Conservation (phyloP, 1,140 invertebrate genomes). For the Leptinotarsa texana region DNA sequence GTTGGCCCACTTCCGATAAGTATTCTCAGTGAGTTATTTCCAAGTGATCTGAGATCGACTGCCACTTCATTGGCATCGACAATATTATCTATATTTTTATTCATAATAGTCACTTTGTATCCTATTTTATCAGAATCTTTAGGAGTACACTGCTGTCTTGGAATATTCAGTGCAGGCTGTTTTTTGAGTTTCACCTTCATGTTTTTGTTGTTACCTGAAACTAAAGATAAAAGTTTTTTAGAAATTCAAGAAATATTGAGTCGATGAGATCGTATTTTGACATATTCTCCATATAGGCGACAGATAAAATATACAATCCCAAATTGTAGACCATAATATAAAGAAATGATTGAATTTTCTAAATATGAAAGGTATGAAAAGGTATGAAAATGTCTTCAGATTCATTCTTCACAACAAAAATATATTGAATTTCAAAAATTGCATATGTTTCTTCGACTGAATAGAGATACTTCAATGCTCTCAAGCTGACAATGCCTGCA, state of each 20-base stretch:
- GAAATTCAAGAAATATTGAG: constrained; percentile 2
- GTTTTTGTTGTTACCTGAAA: constrained; percentile 13
- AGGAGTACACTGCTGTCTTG: constrained; percentile 6
- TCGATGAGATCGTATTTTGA: background rate
- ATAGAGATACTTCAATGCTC: too few relatives aligned
- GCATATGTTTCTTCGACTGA: too few relatives aligned
- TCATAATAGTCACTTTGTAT: background rate
- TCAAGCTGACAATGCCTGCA: too few relatives aligned
- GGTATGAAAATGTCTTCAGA: too few relatives aligned
- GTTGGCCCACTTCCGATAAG: constrained; percentile 8
- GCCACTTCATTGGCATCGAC: background rate
- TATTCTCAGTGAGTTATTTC: background rate
- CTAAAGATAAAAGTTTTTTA: constrained; percentile 1
- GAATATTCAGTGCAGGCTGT: background rate
- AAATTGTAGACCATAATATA: too few relatives aligned
- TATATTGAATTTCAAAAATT: too few relatives aligned
- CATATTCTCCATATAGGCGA: too few relatives aligned
- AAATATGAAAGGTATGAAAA: too few relatives aligned
- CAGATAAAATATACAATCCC: too few relatives aligned
- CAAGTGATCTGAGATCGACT: background rate
- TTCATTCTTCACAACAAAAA: too few relatives aligned
- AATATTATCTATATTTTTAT: background rate
- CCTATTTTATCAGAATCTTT: background rate
- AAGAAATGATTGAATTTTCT: too few relatives aligned
- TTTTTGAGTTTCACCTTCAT: constrained; percentile 10